Base-by-base conservation (phyloP, 2,113 vertebrate genomes). In the Athene cunicularia region DNA sequence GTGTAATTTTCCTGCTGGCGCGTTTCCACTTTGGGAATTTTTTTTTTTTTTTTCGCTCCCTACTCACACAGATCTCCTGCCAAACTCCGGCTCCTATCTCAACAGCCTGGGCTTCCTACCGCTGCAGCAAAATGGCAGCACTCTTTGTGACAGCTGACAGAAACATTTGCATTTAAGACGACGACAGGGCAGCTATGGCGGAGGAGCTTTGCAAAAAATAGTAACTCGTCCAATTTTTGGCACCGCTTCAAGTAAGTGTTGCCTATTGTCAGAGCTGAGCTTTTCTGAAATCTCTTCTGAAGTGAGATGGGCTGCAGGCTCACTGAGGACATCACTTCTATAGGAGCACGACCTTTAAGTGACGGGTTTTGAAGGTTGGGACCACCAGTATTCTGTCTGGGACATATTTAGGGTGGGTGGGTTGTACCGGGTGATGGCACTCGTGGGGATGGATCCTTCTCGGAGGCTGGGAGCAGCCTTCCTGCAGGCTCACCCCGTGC, bases 1-100 rank as follows among this genome's bases (percentile, higher is more conserved):
- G 39, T 49, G 68, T 56, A 82, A 86, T 93, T 95, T 97, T 91
- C 82, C 86, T 63, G 37, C 75, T 90, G 92, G 80, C 68, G 1
- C 8, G 4, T 72, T 92, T 91, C 92, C 76, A 60, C 43, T 32
- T 41, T 1, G 2, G 59, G 47, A 14, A 16, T 27, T 91, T 43
- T 91, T 64, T 56, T 87, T 39, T 39, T 39, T 39, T 83, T 92
- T 85, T 80, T 62, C 55, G 17, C 43, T 67, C 64, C 60, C 14
- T 32, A 1, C 83, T 95, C 68, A 60, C 52, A 60, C 43, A 30
- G 13, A 80, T 86, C 62, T 90, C 47, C n/a, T 91, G 86, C 80
- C 86, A 87, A 85, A 72, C 52, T 35, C 79, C 2, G 0, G 39
- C 30, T 96, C 68, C 82, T 64, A 12, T 79, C 92, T 92, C 72